Evolutionary conservation across 2,797 vertebrate species (phyloP).

Genomic region (Halcyon badia): DNA sequence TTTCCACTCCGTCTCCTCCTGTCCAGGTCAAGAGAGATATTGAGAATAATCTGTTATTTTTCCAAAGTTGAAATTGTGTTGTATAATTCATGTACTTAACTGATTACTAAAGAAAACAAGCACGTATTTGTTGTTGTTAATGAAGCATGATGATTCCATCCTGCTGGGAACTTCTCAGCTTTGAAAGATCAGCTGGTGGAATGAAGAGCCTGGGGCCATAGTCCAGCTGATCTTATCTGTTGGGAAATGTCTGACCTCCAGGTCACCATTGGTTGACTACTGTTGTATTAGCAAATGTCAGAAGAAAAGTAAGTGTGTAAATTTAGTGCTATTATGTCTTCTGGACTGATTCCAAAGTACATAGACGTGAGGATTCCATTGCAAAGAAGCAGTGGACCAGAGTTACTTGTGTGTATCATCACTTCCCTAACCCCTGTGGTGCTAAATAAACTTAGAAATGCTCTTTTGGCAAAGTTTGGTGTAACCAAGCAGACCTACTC

Average conservation of each 20-base stretch:
- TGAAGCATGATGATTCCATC: background rate
- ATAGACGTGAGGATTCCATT: background rate
- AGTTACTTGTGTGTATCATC: background rate
- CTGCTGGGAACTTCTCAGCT: constrained; percentile 4
- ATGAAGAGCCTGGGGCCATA: background rate
- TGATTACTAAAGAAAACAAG: background rate
- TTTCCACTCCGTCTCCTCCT: background rate
- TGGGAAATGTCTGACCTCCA: constrained; percentile 11
- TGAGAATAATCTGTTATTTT: background rate
- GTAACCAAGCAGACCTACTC: background rate
- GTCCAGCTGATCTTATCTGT: background rate
- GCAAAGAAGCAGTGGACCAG: background rate
- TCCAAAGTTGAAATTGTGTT: background rate
- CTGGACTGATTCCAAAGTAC: background rate
- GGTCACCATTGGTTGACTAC: background rate
- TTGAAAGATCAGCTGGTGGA: background rate
- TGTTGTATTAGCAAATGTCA: background rate
- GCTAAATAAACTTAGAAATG: background rate
- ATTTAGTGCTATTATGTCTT: background rate
- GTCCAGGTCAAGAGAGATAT: background rate
- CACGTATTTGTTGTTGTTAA: background rate
- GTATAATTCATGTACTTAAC: background rate
- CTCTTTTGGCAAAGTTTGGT: background rate
- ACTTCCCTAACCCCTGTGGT: background rate
- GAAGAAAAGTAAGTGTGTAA: background rate